Evolutionary conservation across 1,140 invertebrate species (phyloP).

Genomic region (Drosophila nikananu): DNA sequence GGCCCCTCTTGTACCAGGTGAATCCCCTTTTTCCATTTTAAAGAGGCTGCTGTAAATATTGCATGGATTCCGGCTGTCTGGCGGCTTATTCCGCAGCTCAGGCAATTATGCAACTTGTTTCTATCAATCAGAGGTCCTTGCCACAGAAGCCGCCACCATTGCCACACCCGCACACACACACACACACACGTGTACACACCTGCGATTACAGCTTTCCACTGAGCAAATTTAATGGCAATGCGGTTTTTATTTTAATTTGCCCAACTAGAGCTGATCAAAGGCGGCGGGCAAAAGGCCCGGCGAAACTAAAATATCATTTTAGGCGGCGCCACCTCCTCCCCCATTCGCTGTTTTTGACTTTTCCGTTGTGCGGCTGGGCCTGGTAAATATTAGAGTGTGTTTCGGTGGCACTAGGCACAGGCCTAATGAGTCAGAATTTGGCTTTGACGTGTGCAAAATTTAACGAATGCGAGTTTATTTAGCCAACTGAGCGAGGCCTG

Average conservation of each 20-base stretch:
- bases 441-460: conserved; percentile 46
- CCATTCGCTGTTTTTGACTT: conserved; percentile 18
- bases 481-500: conserved; percentile 13
- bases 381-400: conserved; percentile 32
- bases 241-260: conserved; percentile 79
- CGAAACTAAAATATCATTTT: conserved; percentile 43
- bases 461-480: conserved; percentile 24
- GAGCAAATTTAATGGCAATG: conserved; percentile 72
- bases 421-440: conserved; percentile 55
- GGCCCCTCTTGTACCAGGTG: neutral
- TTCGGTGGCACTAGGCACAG: conserved; percentile 5
- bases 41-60: conserved; percentile 39
- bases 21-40: conserved; percentile 18
- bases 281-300: conserved; percentile 48
- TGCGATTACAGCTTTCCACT: conserved; percentile 34
- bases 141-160: conserved; percentile 62
- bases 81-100: conserved; percentile 16
- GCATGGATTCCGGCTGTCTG: conserved; percentile 4
- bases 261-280: conserved; percentile 58
- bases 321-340: neutral
- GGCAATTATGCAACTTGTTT: conserved; percentile 68
- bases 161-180: conserved; percentile 4
- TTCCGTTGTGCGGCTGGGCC: conserved; percentile 26
- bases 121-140: conserved; percentile 69
- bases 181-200: conserved; percentile 1